Evolutionary conservation across 2,797 vertebrate species (phyloP).

Genomic region (Takifugu ocellatus): DNA sequence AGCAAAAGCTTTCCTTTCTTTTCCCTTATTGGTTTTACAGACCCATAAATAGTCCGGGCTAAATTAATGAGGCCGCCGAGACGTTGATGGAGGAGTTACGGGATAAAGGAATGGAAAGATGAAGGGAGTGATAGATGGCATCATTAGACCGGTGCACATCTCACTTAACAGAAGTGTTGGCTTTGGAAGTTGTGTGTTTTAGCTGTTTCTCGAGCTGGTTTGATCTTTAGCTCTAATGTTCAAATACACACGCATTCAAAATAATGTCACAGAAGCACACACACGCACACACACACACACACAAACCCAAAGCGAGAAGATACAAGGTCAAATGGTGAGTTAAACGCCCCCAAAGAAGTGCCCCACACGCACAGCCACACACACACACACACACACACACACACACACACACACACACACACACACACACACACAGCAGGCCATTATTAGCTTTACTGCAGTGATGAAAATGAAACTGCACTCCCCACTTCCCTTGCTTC

Average conservation of each 20-base stretch:
- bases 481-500: conserved; percentile 73
- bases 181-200: conserved; percentile 66
- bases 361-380: not conserved
- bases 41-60: conserved; percentile 67
- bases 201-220: conserved; percentile 36
- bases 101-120: conserved; percentile 64
- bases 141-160: conserved; percentile 71
- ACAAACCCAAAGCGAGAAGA: not conserved
- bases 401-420: not conserved
- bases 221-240: conserved; percentile 25
- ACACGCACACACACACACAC: conserved; percentile 9
- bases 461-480: conserved; percentile 66
- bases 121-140: conserved; percentile 75
- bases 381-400: not conserved
- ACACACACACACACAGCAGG: conserved; percentile 13
- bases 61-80: conserved; percentile 72
- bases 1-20: conserved; percentile 56
- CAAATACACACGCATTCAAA: conserved; percentile 28
- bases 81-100: conserved; percentile 64
- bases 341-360: not conserved
- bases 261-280: not conserved
- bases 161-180: conserved; percentile 70
- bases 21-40: conserved; percentile 69
- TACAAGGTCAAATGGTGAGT: conserved; percentile 1
- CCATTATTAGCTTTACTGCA: conserved; percentile 72